These are phyloP conservation scores for Alectura lathami DNA, from an alignment of 2,113 vertebrate species.

Conservation along the genomic window DNA sequence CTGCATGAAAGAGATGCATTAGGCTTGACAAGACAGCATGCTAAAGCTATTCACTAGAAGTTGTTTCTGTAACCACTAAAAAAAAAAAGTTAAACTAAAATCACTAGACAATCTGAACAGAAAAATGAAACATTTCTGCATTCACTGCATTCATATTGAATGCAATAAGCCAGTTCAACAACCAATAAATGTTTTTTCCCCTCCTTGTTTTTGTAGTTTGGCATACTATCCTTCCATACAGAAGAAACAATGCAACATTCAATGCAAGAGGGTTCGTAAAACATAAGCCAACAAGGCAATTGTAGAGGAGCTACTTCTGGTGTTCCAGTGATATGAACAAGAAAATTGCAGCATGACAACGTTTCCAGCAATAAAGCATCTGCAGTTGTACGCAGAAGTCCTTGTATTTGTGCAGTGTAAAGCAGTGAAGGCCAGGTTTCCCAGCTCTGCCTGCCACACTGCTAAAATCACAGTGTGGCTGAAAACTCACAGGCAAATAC, in stretches of 20 bases:
- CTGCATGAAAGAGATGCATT: neutral
- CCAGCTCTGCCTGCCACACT: neutral
- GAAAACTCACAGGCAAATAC: neutral
- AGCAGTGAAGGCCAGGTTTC: neutral
- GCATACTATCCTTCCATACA: neutral
- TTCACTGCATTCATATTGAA: neutral
- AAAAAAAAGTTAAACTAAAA: neutral
- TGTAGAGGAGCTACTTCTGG: conserved; percentile 7
- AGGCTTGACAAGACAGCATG: neutral
- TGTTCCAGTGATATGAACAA: neutral
- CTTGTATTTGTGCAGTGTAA: neutral
- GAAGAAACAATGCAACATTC: neutral
- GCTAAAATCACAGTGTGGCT: neutral
- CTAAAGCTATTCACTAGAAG: neutral
- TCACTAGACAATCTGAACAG: neutral
- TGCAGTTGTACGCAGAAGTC: conserved; percentile 1
- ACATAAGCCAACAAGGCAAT: neutral
- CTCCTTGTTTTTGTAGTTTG: neutral
- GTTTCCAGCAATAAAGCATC: neutral
- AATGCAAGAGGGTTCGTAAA: neutral
- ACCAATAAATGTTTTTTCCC: neutral
- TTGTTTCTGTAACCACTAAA: neutral
- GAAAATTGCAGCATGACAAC: conserved; percentile 35
- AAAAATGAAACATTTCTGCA: neutral
- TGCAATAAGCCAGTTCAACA: neutral